phyloP scores from a whole-genome alignment of 2,113 vertebrate genomes.

The Crocuta crocuta region DNA sequence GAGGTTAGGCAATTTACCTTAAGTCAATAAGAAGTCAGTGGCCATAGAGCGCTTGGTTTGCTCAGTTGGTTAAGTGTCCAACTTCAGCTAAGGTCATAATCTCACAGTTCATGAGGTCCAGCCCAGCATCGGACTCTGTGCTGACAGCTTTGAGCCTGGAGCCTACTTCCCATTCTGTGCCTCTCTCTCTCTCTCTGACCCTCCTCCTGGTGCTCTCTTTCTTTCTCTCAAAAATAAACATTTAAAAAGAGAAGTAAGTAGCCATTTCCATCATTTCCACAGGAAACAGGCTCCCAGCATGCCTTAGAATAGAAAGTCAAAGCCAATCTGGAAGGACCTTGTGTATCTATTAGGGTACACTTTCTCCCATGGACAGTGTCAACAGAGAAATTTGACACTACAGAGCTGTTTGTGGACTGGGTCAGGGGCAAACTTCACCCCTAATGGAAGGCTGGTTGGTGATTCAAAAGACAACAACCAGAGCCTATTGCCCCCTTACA shows the following conservation, averaged over 20 bases:
- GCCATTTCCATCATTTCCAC: background rate
- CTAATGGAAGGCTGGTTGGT: background rate
- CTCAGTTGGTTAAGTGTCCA: too few relatives aligned
- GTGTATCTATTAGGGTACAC: background rate
- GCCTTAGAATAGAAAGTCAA: conserved; percentile 31
- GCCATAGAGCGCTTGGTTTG: too few relatives aligned
- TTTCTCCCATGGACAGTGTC: background rate
- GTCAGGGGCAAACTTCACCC: background rate
- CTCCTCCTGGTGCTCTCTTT: too few relatives aligned
- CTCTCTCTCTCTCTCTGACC: too few relatives aligned
- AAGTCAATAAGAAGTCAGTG: background rate
- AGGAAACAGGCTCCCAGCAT: background rate
- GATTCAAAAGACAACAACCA: conserved; percentile 9
- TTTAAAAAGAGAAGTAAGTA: background rate
- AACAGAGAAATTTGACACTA: background rate
- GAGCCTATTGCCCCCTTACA: background rate
- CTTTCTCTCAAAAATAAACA: too few relatives aligned
- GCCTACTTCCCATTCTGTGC: too few relatives aligned
- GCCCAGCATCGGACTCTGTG: too few relatives aligned
- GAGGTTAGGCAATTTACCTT: background rate
- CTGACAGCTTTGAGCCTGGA: too few relatives aligned
- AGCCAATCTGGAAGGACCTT: background rate
- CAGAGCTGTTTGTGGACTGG: background rate
- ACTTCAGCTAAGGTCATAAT: too few relatives aligned
- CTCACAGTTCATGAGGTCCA: too few relatives aligned